A percentile compares a stretch with the other conserved stretches of the same genome.
Evolutionary conservation across 2,797 vertebrate species (phyloP).

Genomic region (Sus cebifrons): DNA sequence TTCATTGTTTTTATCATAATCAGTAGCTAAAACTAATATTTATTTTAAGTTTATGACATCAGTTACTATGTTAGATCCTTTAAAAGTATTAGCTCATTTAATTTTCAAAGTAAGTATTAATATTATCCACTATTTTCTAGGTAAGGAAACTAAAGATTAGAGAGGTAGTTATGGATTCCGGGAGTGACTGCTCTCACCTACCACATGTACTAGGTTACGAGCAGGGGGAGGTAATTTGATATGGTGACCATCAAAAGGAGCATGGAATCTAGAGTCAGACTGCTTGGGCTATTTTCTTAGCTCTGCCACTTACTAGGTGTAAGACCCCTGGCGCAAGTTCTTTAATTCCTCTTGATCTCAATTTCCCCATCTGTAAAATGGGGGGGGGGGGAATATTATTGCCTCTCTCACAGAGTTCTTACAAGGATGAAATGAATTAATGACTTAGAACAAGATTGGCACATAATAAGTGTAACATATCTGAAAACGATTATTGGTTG

Average conservation of each 20-base stretch:
- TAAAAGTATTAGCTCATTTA: slow-evolving; percentile 20
- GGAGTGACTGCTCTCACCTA: background rate
- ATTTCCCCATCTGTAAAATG: slow-evolving; percentile 17
- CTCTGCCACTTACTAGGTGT: background rate
- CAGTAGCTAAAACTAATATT: background rate
- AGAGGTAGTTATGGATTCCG: background rate
- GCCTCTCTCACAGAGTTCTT: background rate
- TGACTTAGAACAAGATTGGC: background rate
- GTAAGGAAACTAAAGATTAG: background rate
- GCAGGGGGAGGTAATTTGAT: background rate
- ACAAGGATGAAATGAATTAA: slow-evolving; percentile 9
- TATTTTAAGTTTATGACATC: background rate
- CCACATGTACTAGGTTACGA: background rate
- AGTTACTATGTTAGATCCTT: background rate
- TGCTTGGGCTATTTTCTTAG: background rate
- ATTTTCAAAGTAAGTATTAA: background rate
- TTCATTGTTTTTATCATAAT: background rate
- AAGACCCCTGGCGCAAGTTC: background rate
- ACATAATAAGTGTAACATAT: background rate
- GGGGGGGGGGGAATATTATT: background rate
- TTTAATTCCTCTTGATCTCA: slow-evolving; percentile 16
- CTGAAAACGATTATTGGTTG: background rate
- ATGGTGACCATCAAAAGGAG: background rate
- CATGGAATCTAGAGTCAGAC: background rate
- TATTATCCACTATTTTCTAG: background rate